Conservation (phyloP, 1,140 invertebrate species). For the Formica selysi region DNA sequence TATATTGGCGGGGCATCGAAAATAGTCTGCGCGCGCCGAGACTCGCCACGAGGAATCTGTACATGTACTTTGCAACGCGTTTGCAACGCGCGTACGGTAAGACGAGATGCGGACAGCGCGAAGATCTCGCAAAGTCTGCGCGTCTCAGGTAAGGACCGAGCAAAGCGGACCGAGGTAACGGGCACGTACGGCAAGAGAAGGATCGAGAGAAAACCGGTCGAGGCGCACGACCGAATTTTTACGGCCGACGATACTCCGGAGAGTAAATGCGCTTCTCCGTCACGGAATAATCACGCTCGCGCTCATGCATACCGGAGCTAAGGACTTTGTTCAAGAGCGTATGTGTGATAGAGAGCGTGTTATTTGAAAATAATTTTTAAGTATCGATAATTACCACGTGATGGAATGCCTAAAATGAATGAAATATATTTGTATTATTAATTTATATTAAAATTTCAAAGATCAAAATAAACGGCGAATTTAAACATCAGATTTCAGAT, state of each 20-base stretch:
- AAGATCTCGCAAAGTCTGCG: background rate
- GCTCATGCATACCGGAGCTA: slow-evolving; percentile 24
- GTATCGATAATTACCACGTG: no score
- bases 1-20: background rate
- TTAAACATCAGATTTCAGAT: no score
- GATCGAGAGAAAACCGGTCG: slow-evolving; percentile 35
- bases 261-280: background rate
- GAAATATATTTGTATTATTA: no score
- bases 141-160: background rate
- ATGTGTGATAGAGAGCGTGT: no score
- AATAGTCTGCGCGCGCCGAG: background rate
- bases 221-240: slow-evolving; percentile 13
- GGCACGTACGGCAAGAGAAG: background rate
- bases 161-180: background rate
- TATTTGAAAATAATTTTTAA: no score
- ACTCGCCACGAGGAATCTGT: background rate
- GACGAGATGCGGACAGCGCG: background rate
- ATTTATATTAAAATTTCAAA: no score
- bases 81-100: no score
- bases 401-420: no score
- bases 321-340: slow-evolving; percentile 22
- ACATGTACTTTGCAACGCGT: background rate
- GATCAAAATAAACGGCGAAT: no score
- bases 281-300: background rate
- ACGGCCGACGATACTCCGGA: background rate